Base-by-base conservation (phyloP, 2,888 invertebrate genomes). In the Parascotia fuliginaria region DNA sequence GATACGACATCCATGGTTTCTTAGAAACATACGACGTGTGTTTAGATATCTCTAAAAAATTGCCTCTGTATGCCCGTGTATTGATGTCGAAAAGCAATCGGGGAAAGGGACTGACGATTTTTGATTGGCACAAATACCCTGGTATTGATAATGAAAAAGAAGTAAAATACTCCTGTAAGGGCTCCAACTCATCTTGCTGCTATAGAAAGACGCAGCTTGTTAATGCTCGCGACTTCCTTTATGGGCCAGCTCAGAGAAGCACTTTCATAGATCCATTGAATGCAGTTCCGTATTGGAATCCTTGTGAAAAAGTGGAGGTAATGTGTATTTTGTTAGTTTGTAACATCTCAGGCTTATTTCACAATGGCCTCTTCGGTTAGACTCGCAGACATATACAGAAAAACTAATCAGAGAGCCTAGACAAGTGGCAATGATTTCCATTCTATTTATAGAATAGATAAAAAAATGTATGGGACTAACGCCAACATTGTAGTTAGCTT, bases 181-280 rank as follows among this genome's bases (percentile, higher is more conserved):
- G 41, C 7, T 3, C 28, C 3, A 13, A 13, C 0, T 49, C 65
- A 0, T 42, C 41, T 2, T 55, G 65, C 22, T 71, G 74, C 29
- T 77, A 65, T 16, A 50, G 43, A n/a, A 67, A 67, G 24, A 46
- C 48, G 0, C 73, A 71, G 46, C 49, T 75, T 11, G 53, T 71
- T 11, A 58, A 56, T 36, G 50, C 50, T 6, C 31, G 32, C 1
- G 71, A 73, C 40, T 57, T 77, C 14, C 57, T 43, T 13, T 55
- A 60, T 27, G 63, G 60, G 0, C 54, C 60, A 0, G 42, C 60
- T 4, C 65, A 73, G 43, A 55, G 31, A 16, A 65, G 61, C 16
- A 62, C 65, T 0, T 69, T 59, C 15, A 61, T 69, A 34, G 64
- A 77, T 41, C 53, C 54, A 3, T 11, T 77, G 3, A 75, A 75